Base-by-base conservation (phyloP, 1,140 invertebrate genomes). In the Brachionus paranguensis region DNA sequence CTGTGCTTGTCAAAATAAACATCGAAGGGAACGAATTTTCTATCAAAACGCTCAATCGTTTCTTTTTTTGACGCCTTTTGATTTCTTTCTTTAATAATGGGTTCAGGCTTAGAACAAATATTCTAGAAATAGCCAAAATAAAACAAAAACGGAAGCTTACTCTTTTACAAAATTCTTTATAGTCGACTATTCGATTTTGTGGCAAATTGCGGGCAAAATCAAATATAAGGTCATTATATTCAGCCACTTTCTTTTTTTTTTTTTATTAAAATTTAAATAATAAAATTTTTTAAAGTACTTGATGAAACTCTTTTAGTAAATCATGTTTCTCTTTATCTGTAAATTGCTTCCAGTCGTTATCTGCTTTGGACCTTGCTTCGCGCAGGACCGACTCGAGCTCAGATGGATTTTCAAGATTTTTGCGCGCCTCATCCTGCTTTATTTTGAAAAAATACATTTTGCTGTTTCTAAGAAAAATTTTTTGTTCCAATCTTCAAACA, bases 401-500 rank as follows among this genome's bases (percentile, higher is more conserved):
- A 14, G 43, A 27, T 8, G 7, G 8, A 12, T 76, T 24, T 50
- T 76, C 14, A 2, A 27, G 1, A n/a, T 47, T 76, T 7, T 4
- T 50, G 1, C 11, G n/a, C 17, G 72, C 41, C 27, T 76, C 72
- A 2, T 76, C 72, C 47, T 76, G 72, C 4, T 50, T 50, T 47
- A 53, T 76, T 37, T 76, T 76, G 1, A 76, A 47, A 50, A 37
- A 76, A 76, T 53, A 76, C 72, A 76, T 50, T 33, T 76, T 76
- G 27, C 72, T 76, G 33, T 76, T 76, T 76, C 72, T 76, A 7
- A 17, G 12, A 50, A 74, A 20, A 43, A 0, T 27, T 68, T 68
- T 29, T 72, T 43, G 0, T 41, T 43, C 8, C 7, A 37, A 70
- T 33, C 43, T 72, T 41, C 11, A 17, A 20, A 43, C 3, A 41